Evolutionary conservation across 2,888 invertebrate genomes (phyloP).

Genomic region (Pristionchus fissidentatus): DNA sequence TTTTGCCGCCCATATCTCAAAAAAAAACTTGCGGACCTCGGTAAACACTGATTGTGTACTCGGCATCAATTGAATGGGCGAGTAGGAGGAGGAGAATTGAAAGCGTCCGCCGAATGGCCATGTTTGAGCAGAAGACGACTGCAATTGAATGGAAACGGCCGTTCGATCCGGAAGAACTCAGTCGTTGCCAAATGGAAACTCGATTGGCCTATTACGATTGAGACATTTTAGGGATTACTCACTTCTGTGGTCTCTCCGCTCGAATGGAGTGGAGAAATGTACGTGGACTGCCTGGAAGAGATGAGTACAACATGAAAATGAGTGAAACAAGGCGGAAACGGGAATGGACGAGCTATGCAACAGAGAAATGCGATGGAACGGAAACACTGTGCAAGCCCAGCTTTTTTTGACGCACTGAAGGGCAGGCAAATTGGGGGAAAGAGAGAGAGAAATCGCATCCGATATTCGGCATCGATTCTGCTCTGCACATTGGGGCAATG

Average conservation of each 20-base stretch:
- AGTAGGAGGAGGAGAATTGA: constrained; percentile 22
- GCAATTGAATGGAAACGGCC: background rate
- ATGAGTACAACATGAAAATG: too few relatives aligned
- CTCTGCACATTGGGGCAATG: background rate
- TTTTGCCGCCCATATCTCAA: background rate
- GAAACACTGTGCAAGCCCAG: constrained; percentile 30
- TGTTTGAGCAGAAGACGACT: constrained; percentile 32
- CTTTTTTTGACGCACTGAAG: constrained; percentile 28
- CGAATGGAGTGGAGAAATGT: too few relatives aligned
- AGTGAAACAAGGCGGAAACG: too few relatives aligned
- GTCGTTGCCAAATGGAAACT: background rate
- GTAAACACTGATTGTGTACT: constrained; percentile 44
- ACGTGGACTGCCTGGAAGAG: too few relatives aligned
- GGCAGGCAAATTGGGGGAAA: background rate
- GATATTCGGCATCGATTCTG: background rate
- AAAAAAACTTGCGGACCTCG: constrained; percentile 14
- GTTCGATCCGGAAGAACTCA: background rate
- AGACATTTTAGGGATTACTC: too few relatives aligned
- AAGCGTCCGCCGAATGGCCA: background rate
- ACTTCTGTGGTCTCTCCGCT: too few relatives aligned
- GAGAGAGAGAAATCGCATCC: constrained; percentile 11
- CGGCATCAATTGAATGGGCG: constrained; percentile 21
- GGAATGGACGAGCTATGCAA: background rate
- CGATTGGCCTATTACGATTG: background rate
- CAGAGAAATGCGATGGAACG: constrained; percentile 3